phyloP scores from a whole-genome alignment of 2,888 invertebrate genomes.

The Lucinisca nassula region DNA sequence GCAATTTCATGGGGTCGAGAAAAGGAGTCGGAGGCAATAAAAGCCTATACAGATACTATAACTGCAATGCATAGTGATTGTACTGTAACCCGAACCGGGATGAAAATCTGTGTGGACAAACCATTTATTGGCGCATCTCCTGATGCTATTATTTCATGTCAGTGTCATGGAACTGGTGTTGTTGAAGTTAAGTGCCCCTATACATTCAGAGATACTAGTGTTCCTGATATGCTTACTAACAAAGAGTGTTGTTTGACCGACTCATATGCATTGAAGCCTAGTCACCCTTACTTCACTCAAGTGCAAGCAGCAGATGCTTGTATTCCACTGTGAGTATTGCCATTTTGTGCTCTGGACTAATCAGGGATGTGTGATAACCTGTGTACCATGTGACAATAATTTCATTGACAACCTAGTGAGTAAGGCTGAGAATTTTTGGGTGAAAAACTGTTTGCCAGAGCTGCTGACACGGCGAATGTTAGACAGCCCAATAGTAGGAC shows the following conservation, averaged over 20 bases:
- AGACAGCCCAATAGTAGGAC: too few relatives aligned
- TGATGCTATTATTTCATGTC: neutral
- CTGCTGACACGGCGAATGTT: too few relatives aligned
- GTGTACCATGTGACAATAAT: too few relatives aligned
- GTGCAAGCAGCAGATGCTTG: conserved; percentile 5
- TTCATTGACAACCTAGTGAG: too few relatives aligned
- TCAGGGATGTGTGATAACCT: too few relatives aligned
- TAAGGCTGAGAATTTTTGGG: too few relatives aligned
- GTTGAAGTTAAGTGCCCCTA: conserved; percentile 16
- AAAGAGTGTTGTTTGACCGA: neutral
- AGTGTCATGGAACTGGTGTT: neutral
- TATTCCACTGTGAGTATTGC: conserved; percentile 21
- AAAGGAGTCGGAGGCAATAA: neutral
- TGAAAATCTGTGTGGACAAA: neutral
- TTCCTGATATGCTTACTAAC: neutral
- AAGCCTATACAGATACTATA: neutral
- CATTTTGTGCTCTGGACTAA: conserved; percentile 65
- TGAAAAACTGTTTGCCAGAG: too few relatives aligned
- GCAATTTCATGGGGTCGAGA: neutral
- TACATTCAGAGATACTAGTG: neutral
- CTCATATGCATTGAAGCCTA: neutral
- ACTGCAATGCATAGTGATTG: neutral
- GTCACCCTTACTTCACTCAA: neutral
- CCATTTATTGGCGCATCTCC: neutral
- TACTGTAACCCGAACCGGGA: neutral